These are phyloP conservation scores for Bimastos eiseni DNA, from an alignment of 2,888 invertebrate species.

Conservation along the genomic window DNA sequence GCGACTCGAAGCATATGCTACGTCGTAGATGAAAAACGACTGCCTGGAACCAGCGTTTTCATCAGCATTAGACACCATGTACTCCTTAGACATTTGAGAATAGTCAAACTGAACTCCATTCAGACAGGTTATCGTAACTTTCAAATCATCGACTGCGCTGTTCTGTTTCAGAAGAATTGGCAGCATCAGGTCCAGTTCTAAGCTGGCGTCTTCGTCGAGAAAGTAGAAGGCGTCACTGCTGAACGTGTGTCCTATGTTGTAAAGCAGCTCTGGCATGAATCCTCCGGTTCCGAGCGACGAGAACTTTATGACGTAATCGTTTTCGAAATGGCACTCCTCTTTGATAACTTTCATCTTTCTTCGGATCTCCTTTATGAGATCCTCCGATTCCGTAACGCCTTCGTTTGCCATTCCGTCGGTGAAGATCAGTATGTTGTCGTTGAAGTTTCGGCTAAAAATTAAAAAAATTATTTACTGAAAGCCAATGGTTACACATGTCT, in stretches of 20 bases:
- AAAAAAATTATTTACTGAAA: neutral
- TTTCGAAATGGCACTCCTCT: conserved; percentile 46
- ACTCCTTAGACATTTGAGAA: neutral
- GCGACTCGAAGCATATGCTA: conserved; percentile 37
- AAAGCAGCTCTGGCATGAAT: conserved; percentile 51
- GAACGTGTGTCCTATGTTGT: conserved; percentile 52
- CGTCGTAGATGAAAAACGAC: conserved; percentile 40
- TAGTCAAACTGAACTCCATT: conserved; percentile 40
- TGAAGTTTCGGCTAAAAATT: conserved; percentile 43
- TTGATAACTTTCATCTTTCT: conserved; percentile 49
- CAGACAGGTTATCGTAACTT: conserved; percentile 42
- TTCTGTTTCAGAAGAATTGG: conserved; percentile 52
- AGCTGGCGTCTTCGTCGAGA: conserved; percentile 49
- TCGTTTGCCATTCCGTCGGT: conserved; percentile 57
- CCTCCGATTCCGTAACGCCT: conserved; percentile 49
- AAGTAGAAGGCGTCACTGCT: conserved; percentile 56
- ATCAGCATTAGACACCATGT: neutral
- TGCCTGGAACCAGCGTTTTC: neutral
- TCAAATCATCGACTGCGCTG: conserved; percentile 51
- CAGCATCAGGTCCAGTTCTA: conserved; percentile 52
- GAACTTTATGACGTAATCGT: conserved; percentile 54
- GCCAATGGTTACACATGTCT: neutral
- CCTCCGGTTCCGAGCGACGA: conserved; percentile 53
- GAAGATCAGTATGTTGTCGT: conserved; percentile 54
- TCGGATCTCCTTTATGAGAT: conserved; percentile 49